phyloP scores from a whole-genome alignment of 2,888 invertebrate genomes.

The Drosophila kambysellisi region DNA sequence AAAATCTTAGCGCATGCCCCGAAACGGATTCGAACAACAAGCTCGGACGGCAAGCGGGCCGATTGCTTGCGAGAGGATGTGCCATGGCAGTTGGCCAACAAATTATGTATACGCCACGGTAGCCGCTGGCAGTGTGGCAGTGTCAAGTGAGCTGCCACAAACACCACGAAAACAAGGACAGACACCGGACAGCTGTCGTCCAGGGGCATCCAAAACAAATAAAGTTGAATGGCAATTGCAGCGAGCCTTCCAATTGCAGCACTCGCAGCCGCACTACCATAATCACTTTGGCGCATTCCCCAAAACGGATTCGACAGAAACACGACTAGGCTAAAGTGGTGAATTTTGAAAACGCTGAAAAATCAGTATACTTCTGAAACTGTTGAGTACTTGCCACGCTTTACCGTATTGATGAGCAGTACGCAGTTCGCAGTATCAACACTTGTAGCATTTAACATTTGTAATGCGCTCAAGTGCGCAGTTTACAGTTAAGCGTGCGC shows the following conservation, averaged over 20 bases:
- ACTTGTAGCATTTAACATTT: conserved; percentile 27
- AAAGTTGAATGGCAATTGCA: conserved; percentile 48
- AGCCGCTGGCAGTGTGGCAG: conserved; percentile 31
- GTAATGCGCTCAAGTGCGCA: conserved; percentile 41
- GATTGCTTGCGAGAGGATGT: conserved; percentile 30
- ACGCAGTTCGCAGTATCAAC: background rate
- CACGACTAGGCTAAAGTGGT: background rate
- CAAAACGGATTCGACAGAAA: conserved; percentile 10
- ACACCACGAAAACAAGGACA: conserved; percentile 21
- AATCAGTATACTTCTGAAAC: background rate
- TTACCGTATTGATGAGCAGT: conserved; percentile 2
- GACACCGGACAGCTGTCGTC: conserved; percentile 36
- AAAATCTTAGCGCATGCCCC: too few species aligned
- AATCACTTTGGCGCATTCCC: conserved; percentile 18
- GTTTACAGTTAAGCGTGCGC: conserved; percentile 32
- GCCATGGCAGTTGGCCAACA: conserved; percentile 48
- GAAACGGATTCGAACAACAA: too few species aligned
- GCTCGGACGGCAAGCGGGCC: background rate
- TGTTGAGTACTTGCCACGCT: background rate
- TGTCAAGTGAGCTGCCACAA: conserved; percentile 45
- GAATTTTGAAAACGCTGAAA: background rate
- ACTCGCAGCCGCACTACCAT: conserved; percentile 7
- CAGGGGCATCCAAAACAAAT: conserved; percentile 46
- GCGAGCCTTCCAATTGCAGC: conserved; percentile 36
- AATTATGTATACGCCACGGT: conserved; percentile 54